Base-by-base conservation (phyloP, 2,113 vertebrate genomes). In the Trogon surrucura region DNA sequence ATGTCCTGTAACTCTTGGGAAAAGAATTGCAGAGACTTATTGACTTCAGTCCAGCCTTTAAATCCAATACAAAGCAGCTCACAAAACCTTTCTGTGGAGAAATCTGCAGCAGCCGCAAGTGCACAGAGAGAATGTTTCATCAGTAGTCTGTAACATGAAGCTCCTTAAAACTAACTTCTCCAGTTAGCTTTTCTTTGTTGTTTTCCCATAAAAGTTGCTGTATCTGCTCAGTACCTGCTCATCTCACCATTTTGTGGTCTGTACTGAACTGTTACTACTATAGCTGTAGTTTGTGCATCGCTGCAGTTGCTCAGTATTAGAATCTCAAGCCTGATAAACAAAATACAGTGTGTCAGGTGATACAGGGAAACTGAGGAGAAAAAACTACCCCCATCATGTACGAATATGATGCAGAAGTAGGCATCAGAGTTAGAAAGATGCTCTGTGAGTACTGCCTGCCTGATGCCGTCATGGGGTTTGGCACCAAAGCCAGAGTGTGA, bases 291-390 rank as follows among this genome's bases (percentile, higher is more conserved):
- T 73, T 60, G 51, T 93, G 75, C 32, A 18, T 25, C 48, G 7
- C 87, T 91, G 64, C 48, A 77, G 34, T 70, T 88, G 57, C 79
- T 48, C 69, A 22, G 41, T 71, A 48, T 88, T 84, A 88, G 84
- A 82, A 96, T 67, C 92, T 97, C 78, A 56, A 80, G 34, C 27
- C 88, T 75, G 85, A 84, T 48, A 69, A 87, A 73, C 1, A 12
- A 89, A 85, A 20, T 19, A 36, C 48, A 82, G 65, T 9, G 23
- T 23, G 50, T 85, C 57, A 53, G 51, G 32, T 96, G 85, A 85
- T 80, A 85, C 74, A 89, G 82, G 70, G 67, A 93, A 75, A 88
- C 32, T 1, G 78, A 91, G 93, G 67, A 69, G 16, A 5, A 29
- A 93, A 92, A 88, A 85, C 72, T 51, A 80, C 38, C 38, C 32